These are phyloP conservation scores for Menidia menidia DNA, from an alignment of 2,797 vertebrate species.

Conservation along the genomic window DNA sequence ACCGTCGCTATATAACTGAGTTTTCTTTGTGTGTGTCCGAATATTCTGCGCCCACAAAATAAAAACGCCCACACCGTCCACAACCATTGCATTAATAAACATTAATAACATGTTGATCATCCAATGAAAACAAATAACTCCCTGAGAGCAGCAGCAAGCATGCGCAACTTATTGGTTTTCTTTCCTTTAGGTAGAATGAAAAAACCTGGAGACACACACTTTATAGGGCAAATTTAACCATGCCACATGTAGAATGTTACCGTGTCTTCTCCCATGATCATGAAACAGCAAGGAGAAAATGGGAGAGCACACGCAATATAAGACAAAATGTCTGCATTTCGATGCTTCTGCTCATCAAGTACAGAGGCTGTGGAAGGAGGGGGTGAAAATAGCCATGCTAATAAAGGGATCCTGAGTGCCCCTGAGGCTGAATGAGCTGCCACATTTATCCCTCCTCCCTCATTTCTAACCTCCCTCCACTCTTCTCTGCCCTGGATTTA, in stretches of 20 bases:
- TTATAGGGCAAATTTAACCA: background rate
- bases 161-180: background rate
- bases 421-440: constrained; percentile 62
- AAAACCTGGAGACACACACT: background rate
- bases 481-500: constrained; percentile 63
- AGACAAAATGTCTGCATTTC: constrained; percentile 8
- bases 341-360: constrained; percentile 40
- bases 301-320: background rate
- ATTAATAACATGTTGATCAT: constrained; percentile 1
- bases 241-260: background rate
- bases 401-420: constrained; percentile 69
- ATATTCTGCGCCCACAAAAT: background rate
- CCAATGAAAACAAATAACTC: background rate
- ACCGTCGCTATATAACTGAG: too few species aligned
- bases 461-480: constrained; percentile 29
- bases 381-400: constrained; percentile 63
- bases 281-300: constrained; percentile 17
- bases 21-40: background rate
- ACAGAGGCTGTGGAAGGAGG: constrained; percentile 41
- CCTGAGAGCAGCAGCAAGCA: background rate
- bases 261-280: constrained; percentile 12
- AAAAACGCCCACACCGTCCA: background rate
- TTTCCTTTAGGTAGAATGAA: background rate
- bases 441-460: constrained; percentile 52
- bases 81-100: background rate